Percentiles rank a stretch among this genome's conserved stretches.
Conservation (phyloP, 2,797 vertebrate genomes). For the Sebastes iracundus region DNA sequence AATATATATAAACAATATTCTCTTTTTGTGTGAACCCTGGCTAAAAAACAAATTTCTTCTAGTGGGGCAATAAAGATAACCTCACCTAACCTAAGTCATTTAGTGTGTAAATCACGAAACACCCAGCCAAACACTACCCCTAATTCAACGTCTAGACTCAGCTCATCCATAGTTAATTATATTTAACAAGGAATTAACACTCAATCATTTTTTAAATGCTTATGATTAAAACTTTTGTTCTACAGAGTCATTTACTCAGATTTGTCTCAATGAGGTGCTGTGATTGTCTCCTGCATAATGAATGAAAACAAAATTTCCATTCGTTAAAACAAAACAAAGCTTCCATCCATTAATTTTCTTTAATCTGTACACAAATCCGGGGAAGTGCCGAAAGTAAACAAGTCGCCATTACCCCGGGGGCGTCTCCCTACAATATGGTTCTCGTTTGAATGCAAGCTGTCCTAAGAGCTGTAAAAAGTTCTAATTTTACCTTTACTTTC, state of each 20-base stretch:
- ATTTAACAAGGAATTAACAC: neutral
- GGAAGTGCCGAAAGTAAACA: too few species aligned
- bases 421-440: accelerated
- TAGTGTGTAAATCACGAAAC: neutral
- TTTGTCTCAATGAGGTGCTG: neutral
- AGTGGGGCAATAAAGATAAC: too few species aligned
- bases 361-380: too few species aligned
- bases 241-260: neutral
- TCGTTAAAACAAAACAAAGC: neutral
- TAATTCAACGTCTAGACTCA: neutral
- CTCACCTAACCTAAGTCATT: neutral
- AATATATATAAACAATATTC: too few species aligned
- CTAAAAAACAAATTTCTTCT: too few species aligned
- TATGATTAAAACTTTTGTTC: neutral
- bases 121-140: accelerated
- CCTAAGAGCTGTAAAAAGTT: too few species aligned
- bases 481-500: too few species aligned
- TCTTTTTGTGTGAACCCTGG: too few species aligned
- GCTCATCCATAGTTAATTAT: neutral
- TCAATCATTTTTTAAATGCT: neutral
- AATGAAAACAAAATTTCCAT: neutral
- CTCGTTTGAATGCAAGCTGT: too few species aligned
- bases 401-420: too few species aligned
- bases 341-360: too few species aligned
- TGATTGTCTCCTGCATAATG: neutral